Evolutionary conservation across 2,797 vertebrate species (phyloP).

Genomic region (Paratrypauchen microcephalus): DNA sequence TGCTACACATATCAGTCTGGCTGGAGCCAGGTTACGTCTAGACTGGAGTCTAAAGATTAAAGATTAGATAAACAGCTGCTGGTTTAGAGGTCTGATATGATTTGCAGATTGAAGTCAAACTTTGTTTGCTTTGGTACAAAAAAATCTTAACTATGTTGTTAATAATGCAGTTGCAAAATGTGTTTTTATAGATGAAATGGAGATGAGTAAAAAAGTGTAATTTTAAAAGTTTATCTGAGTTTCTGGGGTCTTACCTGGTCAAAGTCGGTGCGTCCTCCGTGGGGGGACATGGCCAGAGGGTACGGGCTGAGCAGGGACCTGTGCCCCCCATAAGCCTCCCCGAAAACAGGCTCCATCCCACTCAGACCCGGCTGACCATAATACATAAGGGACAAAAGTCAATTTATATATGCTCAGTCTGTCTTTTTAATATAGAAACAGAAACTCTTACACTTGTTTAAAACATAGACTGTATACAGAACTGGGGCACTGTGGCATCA

Average conservation of each 20-base stretch:
- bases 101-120: not conserved
- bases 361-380: constrained; percentile 73
- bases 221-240: not conserved
- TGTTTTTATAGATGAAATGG: not conserved
- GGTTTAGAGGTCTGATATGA: no score
- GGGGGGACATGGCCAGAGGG: constrained; percentile 73
- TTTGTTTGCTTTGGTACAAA: not conserved
- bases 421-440: no score
- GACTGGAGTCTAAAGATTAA: no score
- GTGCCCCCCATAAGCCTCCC: constrained; percentile 76
- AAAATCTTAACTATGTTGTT: not conserved
- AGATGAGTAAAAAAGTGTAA: not conserved
- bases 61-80: no score
- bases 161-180: not conserved
- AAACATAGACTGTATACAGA: no score
- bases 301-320: constrained; percentile 70
- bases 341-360: constrained; percentile 81
- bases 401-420: no score
- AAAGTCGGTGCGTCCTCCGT: constrained; percentile 73
- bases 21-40: no score
- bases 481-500: no score
- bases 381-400: not conserved
- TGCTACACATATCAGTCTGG: no score
- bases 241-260: constrained; percentile 62
- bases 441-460: no score